Base-by-base conservation (phyloP, 30 jellyfish, hydroid and myxozoan species). In the Cassiopea andromeda region DNA sequence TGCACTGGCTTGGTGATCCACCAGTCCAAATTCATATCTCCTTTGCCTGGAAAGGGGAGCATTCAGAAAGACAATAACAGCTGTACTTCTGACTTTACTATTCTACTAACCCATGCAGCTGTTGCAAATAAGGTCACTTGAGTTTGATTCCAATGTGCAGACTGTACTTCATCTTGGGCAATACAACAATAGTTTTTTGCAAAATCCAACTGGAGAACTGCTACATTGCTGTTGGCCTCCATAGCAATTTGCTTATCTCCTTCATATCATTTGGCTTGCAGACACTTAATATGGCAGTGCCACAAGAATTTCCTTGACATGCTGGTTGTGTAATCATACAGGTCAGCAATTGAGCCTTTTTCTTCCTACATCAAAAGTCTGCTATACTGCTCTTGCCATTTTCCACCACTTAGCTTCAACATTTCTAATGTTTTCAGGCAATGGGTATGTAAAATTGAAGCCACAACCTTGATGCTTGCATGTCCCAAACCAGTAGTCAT, bases 1-100 rank as follows among this genome's bases (percentile, higher is more conserved):
- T 91, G 73, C 84, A 91, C 74, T 91, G 97, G 69, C 88, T 84
- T 17, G 91, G 17, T 46, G 97, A 92, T 75, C 94, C 95, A 84
- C 76, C 95, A 8, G 89, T 60, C 89, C 64, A 89, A 44, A 89
- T 81, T 43, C 76, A 73, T 12, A 89, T 19, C 49, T 73, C 78
- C 77, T 75, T 69, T 14, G 67, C 57, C 54, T 82, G 91, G 83
- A 70, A 46, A 13, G 83, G 84, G 71, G 60, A 58, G 44, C 84
- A 58, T 73, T 84, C 50, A 80, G 77, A 43, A 88, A 88, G 27
- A 80, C 48, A 7, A 79, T 48, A 60, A 87, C 82, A 58, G 89
- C 27, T 68, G 92, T 6, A 64, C 88, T 75, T 46, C 58, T 16
- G 67, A 48, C 27, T 7, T 60, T 18, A 57, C 44, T 44, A 60